These are phyloP conservation scores for Crocodylus rhombifer DNA, from an alignment of 2,797 vertebrate species.

Conservation along the genomic window DNA sequence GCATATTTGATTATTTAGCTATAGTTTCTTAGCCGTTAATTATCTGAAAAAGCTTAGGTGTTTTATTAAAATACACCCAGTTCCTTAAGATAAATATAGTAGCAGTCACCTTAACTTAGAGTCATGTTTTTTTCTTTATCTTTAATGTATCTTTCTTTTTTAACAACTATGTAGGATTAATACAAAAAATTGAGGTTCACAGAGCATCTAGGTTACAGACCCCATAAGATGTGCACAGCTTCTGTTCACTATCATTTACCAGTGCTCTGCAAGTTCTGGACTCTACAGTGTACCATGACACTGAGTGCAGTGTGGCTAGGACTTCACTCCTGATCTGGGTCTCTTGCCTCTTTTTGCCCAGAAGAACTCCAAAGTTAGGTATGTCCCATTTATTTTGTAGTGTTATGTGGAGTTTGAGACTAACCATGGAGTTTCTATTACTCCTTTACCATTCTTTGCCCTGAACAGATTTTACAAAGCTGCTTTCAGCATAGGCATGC, in stretches of 20 bases:
- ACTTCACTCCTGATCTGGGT: not conserved
- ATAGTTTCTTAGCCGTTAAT: not conserved
- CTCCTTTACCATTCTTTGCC: not conserved
- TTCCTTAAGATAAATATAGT: constrained; percentile 20
- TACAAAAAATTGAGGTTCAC: not conserved
- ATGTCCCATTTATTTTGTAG: not conserved
- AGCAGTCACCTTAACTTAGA: not conserved
- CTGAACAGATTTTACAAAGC: not conserved
- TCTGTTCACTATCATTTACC: not conserved
- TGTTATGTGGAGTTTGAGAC: not conserved
- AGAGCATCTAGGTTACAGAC: not conserved
- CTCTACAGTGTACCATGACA: not conserved
- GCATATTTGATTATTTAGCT: constrained; percentile 60
- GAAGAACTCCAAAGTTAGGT: not conserved
- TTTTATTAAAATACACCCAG: not conserved
- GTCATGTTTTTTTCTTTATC: not conserved
- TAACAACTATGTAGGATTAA: not conserved
- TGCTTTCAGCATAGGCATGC: not conserved
- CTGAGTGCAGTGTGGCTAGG: not conserved
- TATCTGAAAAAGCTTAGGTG: constrained; percentile 29
- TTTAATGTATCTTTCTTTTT: not conserved
- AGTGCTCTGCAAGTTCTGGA: not conserved
- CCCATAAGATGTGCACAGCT: not conserved
- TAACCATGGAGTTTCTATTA: not conserved
- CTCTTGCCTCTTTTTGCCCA: not conserved